phyloP scores from a whole-genome alignment of 2,888 invertebrate species.

The Hirtodrosophila alboralis region DNA sequence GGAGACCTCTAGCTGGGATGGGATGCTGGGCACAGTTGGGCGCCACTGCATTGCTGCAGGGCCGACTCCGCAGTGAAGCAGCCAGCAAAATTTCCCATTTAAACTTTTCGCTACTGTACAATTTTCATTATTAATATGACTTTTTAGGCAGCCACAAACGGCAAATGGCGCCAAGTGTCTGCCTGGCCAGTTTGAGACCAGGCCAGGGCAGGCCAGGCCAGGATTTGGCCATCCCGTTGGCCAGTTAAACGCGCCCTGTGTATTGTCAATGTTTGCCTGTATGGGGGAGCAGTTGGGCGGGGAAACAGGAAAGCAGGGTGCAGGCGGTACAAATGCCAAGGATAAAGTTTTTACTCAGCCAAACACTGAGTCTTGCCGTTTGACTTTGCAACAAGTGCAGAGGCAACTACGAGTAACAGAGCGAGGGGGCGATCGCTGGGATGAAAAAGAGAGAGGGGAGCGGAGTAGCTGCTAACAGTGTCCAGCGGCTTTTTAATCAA shows the following conservation, averaged over 20 bases:
- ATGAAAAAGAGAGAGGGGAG: background rate
- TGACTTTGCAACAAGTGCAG: slow-evolving; percentile 76
- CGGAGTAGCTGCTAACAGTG: slow-evolving; percentile 16
- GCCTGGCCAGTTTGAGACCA: slow-evolving; percentile 6
- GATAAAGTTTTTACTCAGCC: slow-evolving; percentile 61
- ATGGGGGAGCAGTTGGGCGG: background rate
- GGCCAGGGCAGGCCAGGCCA: background rate
- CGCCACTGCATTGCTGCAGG: slow-evolving; percentile 76
- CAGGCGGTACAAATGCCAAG: slow-evolving; percentile 50
- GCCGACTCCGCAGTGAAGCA: slow-evolving; percentile 50
- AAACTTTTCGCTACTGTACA: slow-evolving; percentile 78
- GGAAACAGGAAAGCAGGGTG: too few relatives aligned
- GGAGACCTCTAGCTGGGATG: slow-evolving; percentile 15
- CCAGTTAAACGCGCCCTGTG: slow-evolving; percentile 75
- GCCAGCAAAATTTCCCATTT: slow-evolving; percentile 75
- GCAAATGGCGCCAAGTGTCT: slow-evolving; percentile 63
- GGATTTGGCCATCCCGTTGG: slow-evolving; percentile 58
- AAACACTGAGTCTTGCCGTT: slow-evolving; percentile 57
- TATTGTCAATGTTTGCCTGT: slow-evolving; percentile 72
- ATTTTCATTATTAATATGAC: slow-evolving; percentile 81
- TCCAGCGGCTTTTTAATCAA: slow-evolving; percentile 72
- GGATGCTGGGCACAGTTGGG: slow-evolving; percentile 57
- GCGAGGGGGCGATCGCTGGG: background rate
- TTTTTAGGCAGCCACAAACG: slow-evolving; percentile 74
- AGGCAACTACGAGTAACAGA: slow-evolving; percentile 3